Evolutionary conservation across 35 echinoderm and acorn worm species (phyloP).

Genomic region (Ptychodera flava): DNA sequence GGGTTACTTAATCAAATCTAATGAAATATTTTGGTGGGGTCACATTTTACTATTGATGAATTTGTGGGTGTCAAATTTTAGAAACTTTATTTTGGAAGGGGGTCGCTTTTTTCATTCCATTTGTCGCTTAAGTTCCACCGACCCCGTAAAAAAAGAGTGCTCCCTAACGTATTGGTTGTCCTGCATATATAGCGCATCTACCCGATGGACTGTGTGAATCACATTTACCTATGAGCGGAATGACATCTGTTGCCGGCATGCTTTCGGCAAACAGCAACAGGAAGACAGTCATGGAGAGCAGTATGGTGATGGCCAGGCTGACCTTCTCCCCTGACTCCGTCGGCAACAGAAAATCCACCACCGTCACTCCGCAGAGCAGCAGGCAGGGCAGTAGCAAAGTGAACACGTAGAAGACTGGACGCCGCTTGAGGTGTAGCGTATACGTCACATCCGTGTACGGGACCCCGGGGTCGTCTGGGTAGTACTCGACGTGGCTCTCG

Average conservation of each 20-base stretch:
- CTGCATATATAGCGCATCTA: too few relatives aligned
- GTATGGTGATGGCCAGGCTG: conserved; percentile 81
- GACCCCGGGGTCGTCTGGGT: conserved; percentile 84
- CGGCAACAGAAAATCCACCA: conserved; percentile 77
- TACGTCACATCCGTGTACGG: conserved; percentile 87
- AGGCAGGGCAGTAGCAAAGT: conserved; percentile 77
- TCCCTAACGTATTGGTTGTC: too few relatives aligned
- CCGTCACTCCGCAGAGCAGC: conserved; percentile 73
- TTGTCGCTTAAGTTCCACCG: too few relatives aligned
- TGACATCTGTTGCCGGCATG: conserved; percentile 81
- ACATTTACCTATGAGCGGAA: conserved; percentile 92
- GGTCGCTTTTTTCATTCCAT: too few relatives aligned
- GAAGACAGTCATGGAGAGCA: conserved; percentile 95
- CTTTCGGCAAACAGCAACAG: conserved; percentile 94
- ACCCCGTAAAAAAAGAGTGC: too few relatives aligned
- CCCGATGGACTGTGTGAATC: too few relatives aligned
- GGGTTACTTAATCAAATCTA: too few relatives aligned
- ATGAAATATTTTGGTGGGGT: too few relatives aligned
- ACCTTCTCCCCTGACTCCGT: conserved; percentile 92
- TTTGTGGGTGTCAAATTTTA: too few relatives aligned
- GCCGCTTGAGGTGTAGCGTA: conserved; percentile 59
- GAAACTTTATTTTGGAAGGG: too few relatives aligned
- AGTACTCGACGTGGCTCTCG: conserved; percentile 64
- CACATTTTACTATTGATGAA: too few relatives aligned
- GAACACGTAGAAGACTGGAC: conserved; percentile 89